Evolutionary conservation across 2,888 invertebrate genomes (phyloP), one percentile per base, ranked within the genome.

Genomic region (Xanthorhoe designata): DNA sequence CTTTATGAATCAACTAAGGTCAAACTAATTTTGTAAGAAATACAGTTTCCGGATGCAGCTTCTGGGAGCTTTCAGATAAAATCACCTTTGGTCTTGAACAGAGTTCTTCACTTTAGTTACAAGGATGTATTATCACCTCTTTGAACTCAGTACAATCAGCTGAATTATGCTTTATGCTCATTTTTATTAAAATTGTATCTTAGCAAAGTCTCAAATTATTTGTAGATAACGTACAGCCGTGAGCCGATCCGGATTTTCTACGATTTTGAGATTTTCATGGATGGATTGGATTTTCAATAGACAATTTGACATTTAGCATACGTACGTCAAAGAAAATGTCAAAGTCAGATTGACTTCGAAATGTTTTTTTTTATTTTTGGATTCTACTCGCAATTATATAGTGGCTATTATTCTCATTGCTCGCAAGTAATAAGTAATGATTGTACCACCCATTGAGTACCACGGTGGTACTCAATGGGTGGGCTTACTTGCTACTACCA

Each of bases 41-140:
- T 50, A 35, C 17, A 51, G 59, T 51, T 42, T 51, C 51, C 51
- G 38, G 51, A 38, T 38, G 50, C 59, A 59, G 59, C 51, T 59
- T 42, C 59, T 29, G 49, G 24, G 47, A 66, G 66, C 66, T 66
- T 66, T 61, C 42, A 51, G 49, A 50, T 58, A 29, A 50, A 45
- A 58, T 58, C 54, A 54, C 51, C 50, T 42, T 45, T 56, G 45
- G n/a, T 62, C 32, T 45, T 32, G 19, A 38, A 35, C 13, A 45
- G 18, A 61, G 54, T 54, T 61, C 47, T 29, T 15, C 61, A 38
- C 61, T 55, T 61, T 13, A 61, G 13, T 29, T 55, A 50, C 0
- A 15, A 18, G 4, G 61, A 42, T 5, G 6, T 3, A 3, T 24
- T 5, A 32, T 54, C 24, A 61, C 53, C 13, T 15, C 29, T 13